Evolutionary conservation across 2,888 invertebrate genomes (phyloP), one percentile per base, ranked within the genome.

Genomic region (Xylocampa areola): DNA sequence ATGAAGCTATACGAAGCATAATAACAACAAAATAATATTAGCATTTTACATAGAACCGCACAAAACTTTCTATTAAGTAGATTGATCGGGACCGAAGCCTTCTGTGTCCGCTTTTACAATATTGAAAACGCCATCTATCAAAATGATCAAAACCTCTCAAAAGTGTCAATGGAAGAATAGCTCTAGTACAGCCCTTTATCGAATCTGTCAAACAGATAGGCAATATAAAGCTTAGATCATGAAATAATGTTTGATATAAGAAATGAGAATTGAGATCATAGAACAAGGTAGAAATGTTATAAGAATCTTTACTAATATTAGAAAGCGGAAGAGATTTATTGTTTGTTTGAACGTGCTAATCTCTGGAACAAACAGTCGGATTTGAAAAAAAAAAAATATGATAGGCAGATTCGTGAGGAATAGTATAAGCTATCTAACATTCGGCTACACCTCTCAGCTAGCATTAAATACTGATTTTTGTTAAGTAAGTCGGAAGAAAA

Each of bases 101-200:
- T 8, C 13, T 13, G 27, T 13, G 27, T 13, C 17, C 16, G 35
- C 37, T 54, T 39, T 47, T 32, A 51, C 39, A 47, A 39, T 51
- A 48, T 51, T 55, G 23, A 25, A 51, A 51, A 32, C 2, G 13
- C 21, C 47, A 62, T 62, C 45, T 35, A 47, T 13, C 11, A 29
- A 47, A n/a, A 25, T 41, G 29, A 54, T 50, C 53, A 45, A 32
- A 27, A 53, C 39, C 40, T 45, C 36, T 32, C 8, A 14, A 32
- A 17, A 23, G 39, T 39, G 6, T 21, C 21, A 47, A 21, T 39
- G 21, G 37, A 23, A n/a, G 13, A 52, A 47, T 10, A 27, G 8
- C 11, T 11, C 6, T 6, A 25, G 3, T 23, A 29, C 27, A n/a
- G 7, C 17, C 2, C 10, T 23, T 25, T 16, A 19, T 17, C 0